These are phyloP conservation scores for Anhinga rufa DNA, from an alignment of 2,113 vertebrate species.

Conservation along the genomic window DNA sequence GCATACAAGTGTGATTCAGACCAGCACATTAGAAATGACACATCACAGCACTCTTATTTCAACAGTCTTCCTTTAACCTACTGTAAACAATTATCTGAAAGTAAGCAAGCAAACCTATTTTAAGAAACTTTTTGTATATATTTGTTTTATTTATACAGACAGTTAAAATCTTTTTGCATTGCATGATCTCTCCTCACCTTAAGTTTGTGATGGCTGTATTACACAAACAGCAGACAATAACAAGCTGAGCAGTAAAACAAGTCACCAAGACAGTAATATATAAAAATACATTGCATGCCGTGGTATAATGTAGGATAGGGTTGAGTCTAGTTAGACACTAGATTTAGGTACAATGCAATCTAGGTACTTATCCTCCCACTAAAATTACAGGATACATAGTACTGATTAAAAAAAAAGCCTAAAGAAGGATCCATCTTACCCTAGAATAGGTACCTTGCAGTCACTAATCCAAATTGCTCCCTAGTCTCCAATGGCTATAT, in stretches of 20 bases:
- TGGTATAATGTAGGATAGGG: neutral
- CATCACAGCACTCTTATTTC: neutral
- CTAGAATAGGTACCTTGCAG: neutral
- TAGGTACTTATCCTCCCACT: neutral
- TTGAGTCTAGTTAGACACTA: neutral
- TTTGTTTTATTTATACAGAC: neutral
- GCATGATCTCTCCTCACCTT: neutral
- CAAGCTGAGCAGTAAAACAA: neutral
- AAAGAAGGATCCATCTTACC: neutral
- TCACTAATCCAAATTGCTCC: neutral
- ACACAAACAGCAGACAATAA: neutral
- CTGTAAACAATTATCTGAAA: neutral
- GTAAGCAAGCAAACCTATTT: neutral
- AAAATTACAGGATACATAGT: neutral
- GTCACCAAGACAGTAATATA: neutral
- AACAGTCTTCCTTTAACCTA: neutral
- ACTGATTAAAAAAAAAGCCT: neutral
- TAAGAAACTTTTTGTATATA: neutral
- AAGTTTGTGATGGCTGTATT: neutral
- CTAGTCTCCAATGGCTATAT: neutral
- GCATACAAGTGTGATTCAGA: neutral
- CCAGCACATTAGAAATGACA: neutral
- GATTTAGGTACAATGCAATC: neutral
- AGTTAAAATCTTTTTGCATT: neutral
- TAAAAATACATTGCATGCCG: neutral